Base-by-base conservation (phyloP, 1,140 invertebrate genomes). In the Brachionus koreanus region DNA sequence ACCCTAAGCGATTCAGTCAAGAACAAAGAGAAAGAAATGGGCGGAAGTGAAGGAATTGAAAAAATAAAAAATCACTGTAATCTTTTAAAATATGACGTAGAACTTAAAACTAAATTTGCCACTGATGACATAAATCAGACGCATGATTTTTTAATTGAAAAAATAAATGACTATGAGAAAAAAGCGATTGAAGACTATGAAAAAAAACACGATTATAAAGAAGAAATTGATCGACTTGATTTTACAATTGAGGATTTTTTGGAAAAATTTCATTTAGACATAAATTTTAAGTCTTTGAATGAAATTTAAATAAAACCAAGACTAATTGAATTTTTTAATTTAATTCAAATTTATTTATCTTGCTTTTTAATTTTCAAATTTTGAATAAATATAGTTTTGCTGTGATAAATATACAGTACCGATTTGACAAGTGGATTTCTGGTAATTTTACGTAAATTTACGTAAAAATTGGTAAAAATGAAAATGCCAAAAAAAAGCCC, bases 141-240 rank as follows among this genome's bases (percentile, higher is more conserved):
- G 3, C 65, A 69, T 16, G 65, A 69, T 3, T 37, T 69, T 37
- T 69, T 69, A 16, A 69, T 69, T 3, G 33, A 69, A 7, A 69
- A 69, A 69, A 69, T 69, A 37, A 69, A 69, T 69, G 65, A 69
- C 13, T 69, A 37, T 69, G 65, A 69, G 37, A 69, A 35, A 69
- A 69, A 69, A 37, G 65, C 65, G 9, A 35, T 69, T 10, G n/a
- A 16, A 2, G 65, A 69, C 13, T 69, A 69, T 42, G 25, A 37
- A 16, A 69, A 69, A n/a, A 42, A 69, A n/a, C n/a, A 37, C n/a
- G 65, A 69, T 39, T 69, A 69, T 69, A 69, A 69, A 37, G 10
- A 69, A 10, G 65, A 69, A 12, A 69, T 69, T 29, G 65, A 69
- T 69, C 65, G 65, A 37, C 35, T 69, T 33, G 65, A 69, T 69